Evolutionary conservation across 2,797 vertebrate genomes (phyloP).

Genomic region (Eulemur albifrons): DNA sequence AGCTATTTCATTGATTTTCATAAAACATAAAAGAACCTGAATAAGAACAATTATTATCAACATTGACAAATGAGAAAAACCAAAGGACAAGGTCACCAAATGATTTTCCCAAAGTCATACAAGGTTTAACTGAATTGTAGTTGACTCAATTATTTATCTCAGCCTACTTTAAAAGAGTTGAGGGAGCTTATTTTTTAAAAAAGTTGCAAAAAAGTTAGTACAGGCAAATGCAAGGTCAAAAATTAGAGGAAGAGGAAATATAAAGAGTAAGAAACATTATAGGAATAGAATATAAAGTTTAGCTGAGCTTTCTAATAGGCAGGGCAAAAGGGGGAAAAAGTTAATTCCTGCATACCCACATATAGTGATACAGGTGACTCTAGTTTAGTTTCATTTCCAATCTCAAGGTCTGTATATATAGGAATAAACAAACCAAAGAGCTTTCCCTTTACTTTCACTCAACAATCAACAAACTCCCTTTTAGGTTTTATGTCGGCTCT

Average conservation of each 20-base stretch:
- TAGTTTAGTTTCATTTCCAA: not conserved
- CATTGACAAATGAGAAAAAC: not conserved
- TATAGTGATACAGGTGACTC: fast-evolving
- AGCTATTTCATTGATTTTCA: not conserved
- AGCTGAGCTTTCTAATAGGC: not conserved
- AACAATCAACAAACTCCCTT: not conserved
- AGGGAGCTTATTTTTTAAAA: not conserved
- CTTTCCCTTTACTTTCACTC: not conserved
- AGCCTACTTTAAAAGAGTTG: not conserved
- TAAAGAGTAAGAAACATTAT: not conserved
- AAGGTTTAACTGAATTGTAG: not conserved
- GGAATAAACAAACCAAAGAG: not conserved
- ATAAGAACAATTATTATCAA: not conserved
- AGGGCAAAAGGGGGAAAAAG: not conserved
- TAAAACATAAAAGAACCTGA: not conserved
- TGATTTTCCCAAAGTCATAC: not conserved
- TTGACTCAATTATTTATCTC: not conserved
- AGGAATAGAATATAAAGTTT: not conserved
- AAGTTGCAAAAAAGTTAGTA: not conserved
- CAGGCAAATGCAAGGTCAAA: not conserved
- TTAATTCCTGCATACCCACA: not conserved
- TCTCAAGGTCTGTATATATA: not conserved
- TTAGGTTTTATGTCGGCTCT: not conserved
- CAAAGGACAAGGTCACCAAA: not conserved
- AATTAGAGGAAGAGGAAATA: not conserved